Evolutionary conservation across 2,888 invertebrate genomes (phyloP), one percentile per base, ranked within the genome.

Genomic region (Eugnorisma glareosa): DNA sequence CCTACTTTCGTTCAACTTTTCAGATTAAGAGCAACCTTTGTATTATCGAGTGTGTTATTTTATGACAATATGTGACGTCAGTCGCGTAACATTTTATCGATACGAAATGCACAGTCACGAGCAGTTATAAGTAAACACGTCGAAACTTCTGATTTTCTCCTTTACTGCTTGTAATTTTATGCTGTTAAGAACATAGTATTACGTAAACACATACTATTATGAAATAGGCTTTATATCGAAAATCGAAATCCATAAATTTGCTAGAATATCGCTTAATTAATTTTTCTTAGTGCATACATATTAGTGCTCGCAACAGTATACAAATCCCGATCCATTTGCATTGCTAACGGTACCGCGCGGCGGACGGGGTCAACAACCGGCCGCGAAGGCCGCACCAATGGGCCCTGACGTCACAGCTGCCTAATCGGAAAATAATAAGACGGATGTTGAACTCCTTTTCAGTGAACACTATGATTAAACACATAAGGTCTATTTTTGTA

Each of bases 301-400:
- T n/a, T 64, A 64, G 64, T 64, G 40, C 18, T 10, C 13, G 40
- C n/a, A 35, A 64, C 35, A 24, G 64, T 64, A 64, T 74, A 89
- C 80, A 88, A 88, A 89, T 86, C 84, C 85, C 75, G 85, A 82
- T 76, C 73, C 86, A 90, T 92, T 92, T 91, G 90, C 91, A 91
- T 90, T 89, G 91, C 88, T 93, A 94, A 94, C 94, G 93, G 94
- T 91, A 86, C 89, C 81, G 70, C 75, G 73, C 40, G 51, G 64
- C 77, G 77, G 61, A 70, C 79, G 89, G 88, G 89, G 93, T 93
- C 94, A 85, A 84, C 88, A 92, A 93, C 94, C 95, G 93, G 88
- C 93, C 94, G 93, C 93, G 94, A 94, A 95, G 95, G 95, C 92
- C 94, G 92, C 82, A 75, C 81, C 86, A 83, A 87, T 89, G 89